Evolutionary conservation across 2,888 invertebrate genomes (phyloP).

Genomic region (Linnaemya vulpina): DNA sequence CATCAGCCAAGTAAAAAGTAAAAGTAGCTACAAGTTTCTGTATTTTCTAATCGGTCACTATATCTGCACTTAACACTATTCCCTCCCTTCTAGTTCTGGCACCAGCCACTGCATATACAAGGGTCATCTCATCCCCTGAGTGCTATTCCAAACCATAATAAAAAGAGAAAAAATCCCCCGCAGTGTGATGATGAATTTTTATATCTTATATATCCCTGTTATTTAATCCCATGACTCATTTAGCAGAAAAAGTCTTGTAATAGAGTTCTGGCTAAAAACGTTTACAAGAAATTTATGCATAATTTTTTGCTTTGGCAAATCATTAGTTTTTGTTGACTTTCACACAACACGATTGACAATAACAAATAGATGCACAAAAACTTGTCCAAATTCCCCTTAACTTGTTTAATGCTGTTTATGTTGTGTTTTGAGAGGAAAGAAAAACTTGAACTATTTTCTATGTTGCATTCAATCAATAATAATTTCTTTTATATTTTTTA

Average conservation of each 20-base stretch:
- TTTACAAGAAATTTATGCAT: not conserved
- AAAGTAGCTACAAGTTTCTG: too few relatives aligned
- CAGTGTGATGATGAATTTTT: too few relatives aligned
- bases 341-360: not conserved
- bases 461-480: not conserved
- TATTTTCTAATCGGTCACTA: too few relatives aligned
- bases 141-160: too few relatives aligned
- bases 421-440: not conserved
- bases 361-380: not conserved
- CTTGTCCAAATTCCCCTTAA: not conserved
- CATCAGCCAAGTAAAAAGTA: too few relatives aligned
- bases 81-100: too few relatives aligned
- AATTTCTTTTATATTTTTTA: not conserved
- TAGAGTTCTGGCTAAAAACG: not conserved
- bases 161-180: too few relatives aligned
- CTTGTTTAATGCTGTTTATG: not conserved
- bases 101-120: too few relatives aligned
- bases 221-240: not conserved
- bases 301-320: slow-evolving; percentile 1
- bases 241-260: not conserved
- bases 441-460: not conserved
- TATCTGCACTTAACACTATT: too few relatives aligned
- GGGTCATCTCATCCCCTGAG: too few relatives aligned
- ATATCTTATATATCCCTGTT: not conserved
- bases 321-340: slow-evolving; percentile 5